These are phyloP conservation scores for Hybos culiciformis DNA, from an alignment of 2,888 invertebrate genomes.

Conservation along the genomic window DNA sequence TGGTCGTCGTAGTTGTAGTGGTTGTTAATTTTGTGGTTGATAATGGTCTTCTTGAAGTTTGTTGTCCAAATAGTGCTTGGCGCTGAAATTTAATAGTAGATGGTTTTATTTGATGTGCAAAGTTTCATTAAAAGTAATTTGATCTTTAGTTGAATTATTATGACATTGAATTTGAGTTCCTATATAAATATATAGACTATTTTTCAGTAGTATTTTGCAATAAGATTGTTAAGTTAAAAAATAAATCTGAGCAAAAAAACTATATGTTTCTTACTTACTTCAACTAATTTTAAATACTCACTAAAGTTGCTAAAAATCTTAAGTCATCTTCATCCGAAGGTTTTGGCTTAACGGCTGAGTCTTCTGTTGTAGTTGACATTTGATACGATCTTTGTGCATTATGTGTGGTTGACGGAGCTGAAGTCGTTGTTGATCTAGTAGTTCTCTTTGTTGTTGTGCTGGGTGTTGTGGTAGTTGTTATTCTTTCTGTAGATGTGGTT, in stretches of 20 bases:
- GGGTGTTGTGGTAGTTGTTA: slow-evolving; percentile 20
- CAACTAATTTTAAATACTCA: slow-evolving; percentile 20
- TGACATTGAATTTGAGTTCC: no score
- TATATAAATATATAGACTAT: no score
- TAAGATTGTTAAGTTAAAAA: neutral
- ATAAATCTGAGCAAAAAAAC: neutral
- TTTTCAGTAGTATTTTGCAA: no score
- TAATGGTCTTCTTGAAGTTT: neutral
- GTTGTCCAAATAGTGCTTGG: neutral
- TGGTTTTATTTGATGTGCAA: slow-evolving; percentile 1
- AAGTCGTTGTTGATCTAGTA: slow-evolving; percentile 13
- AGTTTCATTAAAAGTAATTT: no score
- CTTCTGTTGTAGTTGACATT: slow-evolving; percentile 29
- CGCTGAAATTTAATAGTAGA: slow-evolving; percentile 3
- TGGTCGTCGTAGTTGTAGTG: slow-evolving; percentile 16
- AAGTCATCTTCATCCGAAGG: slow-evolving; percentile 43
- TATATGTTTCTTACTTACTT: neutral
- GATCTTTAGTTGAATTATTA: no score
- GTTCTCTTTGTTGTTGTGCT: slow-evolving; percentile 7
- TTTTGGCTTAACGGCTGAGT: slow-evolving; percentile 28
- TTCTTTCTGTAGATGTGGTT: slow-evolving; percentile 14
- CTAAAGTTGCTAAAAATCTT: slow-evolving; percentile 44
- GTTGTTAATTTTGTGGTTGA: slow-evolving; percentile 3
- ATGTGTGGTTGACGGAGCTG: slow-evolving; percentile 6
- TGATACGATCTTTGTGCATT: slow-evolving; percentile 19